Evolutionary conservation across 2,113 vertebrate species (phyloP), one percentile per base, ranked within the genome.

Genomic region (Spea bombifrons): DNA sequence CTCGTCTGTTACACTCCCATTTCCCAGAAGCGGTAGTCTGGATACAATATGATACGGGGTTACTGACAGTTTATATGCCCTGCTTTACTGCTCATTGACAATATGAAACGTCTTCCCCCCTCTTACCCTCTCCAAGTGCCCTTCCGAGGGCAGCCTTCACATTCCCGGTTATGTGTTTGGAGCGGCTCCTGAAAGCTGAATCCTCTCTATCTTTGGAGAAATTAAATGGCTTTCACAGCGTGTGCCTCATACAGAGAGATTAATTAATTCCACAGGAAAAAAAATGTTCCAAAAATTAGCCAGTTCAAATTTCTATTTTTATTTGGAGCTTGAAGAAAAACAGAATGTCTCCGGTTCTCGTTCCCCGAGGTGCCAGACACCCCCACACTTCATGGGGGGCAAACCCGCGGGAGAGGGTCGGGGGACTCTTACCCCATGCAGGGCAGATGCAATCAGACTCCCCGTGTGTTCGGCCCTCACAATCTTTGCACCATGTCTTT

Each of bases 181-280:
- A 10, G 15, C 5, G n/a, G 17, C 30, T 8, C 8, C 8, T 50
- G 63, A 5, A 2, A 50, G 6, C 5, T 0, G 4, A 66, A 5
- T 8, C 15, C 30, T 70, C 47, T 43, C n/a, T 49, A 13, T 30
- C 45, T 49, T 30, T 13, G 6, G 45, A 48, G 13, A 16, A 76
- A 69, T 49, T 69, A 61, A 70, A 49, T 70, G 17, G 30, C 12
- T 2, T 30, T 52, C 67, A 63, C 75, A 46, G 67, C 67, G 43
- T 63, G 75, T 7, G 67, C 12, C 45, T 71, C 47, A 50, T 64
- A 71, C 45, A 59, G 66, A 71, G 66, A 78, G 67, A 78, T 78
- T 78, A 70, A 78, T 78, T 78, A 78, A 76, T 76, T 66, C 75
- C 30, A 46, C 30, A 76, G 65, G 45, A 12, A 50, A 78, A 77